Base-by-base conservation (phyloP, 92 coral and sea anemone genomes). In the Porites cylindrica region DNA sequence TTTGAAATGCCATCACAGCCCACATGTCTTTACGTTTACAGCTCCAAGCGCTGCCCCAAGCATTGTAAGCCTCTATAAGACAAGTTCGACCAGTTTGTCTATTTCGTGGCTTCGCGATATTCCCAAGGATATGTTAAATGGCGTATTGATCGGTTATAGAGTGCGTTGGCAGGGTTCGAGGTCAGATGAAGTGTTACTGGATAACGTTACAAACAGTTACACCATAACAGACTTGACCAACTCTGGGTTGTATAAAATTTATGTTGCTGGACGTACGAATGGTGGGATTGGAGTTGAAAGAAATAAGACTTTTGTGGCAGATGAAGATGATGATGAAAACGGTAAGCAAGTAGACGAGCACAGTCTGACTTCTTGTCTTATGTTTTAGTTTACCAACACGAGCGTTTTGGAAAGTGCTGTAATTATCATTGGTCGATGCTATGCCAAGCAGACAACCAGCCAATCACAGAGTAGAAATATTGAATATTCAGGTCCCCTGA, bases 131-230 rank as follows among this genome's bases (percentile, higher is more conserved):
- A 64, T 4, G n/a, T 62, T 59, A 17, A 64, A 61, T 17, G 82
- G 82, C 17, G 47, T 78, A 10, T 63, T 78, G 60, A 78, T 64
- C 60, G 82, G 82, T 32, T 78, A 78, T 67, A 70, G 59, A 17
- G 82, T 78, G 32, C 8, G 23, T 17, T 78, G 82, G 82, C 7
- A 62, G 24, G 16, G 23, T 0, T n/a, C 51, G 7, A n/a, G 18
- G 26, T 51, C 38, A 52, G 23, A 26, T 53, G 11, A 7, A 20
- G 47, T 26, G 26, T 62, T 9, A 21, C 20, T 78, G 7, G 82
- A 71, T 61, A 56, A 17, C 38, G 32, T 61, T 6, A 71, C 59
- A 50, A 64, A 13, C 14, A 63, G 58, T 71, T 78, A 23, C 29
- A 32, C 26, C 54, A 78, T 78, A 29, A 64, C 70, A n/a, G 56